These are phyloP conservation scores for Andrena hattorfiana DNA, from an alignment of 2,888 invertebrate species.

Conservation along the genomic window DNA sequence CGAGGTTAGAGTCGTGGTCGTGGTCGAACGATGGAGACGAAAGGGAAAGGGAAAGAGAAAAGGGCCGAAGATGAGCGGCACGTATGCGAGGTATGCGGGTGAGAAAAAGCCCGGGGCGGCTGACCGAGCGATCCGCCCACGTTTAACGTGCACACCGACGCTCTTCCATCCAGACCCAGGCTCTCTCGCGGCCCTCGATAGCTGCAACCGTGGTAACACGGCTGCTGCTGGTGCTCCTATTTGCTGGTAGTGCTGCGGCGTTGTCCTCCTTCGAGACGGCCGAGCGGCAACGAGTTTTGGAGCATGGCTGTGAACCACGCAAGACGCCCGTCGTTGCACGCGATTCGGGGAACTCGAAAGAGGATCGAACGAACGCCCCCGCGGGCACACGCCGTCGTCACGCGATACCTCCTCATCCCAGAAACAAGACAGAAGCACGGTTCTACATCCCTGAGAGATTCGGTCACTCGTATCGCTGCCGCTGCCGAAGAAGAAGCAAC, in stretches of 20 bases:
- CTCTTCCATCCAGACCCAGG: conserved; percentile 19
- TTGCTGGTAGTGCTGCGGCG: not conserved
- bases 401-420: conserved; percentile 69
- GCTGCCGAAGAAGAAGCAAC: no score
- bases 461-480: no score
- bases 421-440: not conserved
- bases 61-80: conserved; percentile 69
- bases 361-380: conserved; percentile 77
- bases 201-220: conserved; percentile 51
- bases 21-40: conserved; percentile 13
- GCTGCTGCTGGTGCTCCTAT: conserved; percentile 13
- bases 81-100: conserved; percentile 80
- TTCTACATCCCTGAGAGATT: no score
- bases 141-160: conserved; percentile 75
- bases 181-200: conserved; percentile 25
- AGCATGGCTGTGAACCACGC: conserved; percentile 72
- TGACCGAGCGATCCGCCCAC: conserved; percentile 79
- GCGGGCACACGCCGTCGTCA: conserved; percentile 83
- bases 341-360: conserved; percentile 53
- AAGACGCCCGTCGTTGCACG: conserved; percentile 7
- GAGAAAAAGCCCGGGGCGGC: conserved; percentile 81
- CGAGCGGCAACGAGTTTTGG: conserved; percentile 60
- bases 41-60: conserved; percentile 34
- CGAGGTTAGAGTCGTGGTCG: conserved; percentile 9
- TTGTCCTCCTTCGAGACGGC: conserved; percentile 1